Base-by-base conservation (phyloP, 1,140 invertebrate genomes). In the Atta cephalotes region DNA sequence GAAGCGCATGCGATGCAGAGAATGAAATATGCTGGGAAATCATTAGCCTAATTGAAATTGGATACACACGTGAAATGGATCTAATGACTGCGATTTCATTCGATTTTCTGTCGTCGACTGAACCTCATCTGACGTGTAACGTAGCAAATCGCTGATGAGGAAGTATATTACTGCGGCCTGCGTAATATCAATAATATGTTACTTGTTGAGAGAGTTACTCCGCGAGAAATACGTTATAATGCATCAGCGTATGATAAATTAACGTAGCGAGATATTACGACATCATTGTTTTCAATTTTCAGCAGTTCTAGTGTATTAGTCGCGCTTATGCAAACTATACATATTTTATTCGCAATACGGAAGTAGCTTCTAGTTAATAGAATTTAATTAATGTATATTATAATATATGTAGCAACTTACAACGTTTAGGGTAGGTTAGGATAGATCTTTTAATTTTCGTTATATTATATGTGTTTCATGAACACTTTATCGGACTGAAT, bases 11-110 rank as follows among this genome's bases (percentile, higher is more conserved):
- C 14, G 62, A n/a, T 28, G n/a, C 18, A 10, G 45, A 39, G 39
- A 53, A 58, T 58, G 74, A 66, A 51, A 62, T 74, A 63, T 70
- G 31, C 62, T 53, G 35, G 51, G 70, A 76, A 86, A 86, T 89
- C 87, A 86, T 89, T 89, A 89, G 84, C 76, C 71, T 87, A 77
- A 89, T 89, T 89, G 88, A 68, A 89, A 89, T 87, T 74, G 88
- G 62, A 89, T 89, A 76, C 60, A 39, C 28, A 51, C 21, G 70
- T 80, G 81, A 89, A 89, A 86, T 88, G 88, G 63, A 87, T 31
- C 63, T 78, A 71, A 89, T 87, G 77, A 89, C 71, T 25, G 80
- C 39, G 58, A 74, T 76, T 84, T 84, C 39, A 84, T 84, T 84
- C 39, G 70, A 84, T 76, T 84, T 63, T 62, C 80, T n/a, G 56